Conservation (phyloP, 2,888 invertebrate genomes). For the Plebejus anna region DNA sequence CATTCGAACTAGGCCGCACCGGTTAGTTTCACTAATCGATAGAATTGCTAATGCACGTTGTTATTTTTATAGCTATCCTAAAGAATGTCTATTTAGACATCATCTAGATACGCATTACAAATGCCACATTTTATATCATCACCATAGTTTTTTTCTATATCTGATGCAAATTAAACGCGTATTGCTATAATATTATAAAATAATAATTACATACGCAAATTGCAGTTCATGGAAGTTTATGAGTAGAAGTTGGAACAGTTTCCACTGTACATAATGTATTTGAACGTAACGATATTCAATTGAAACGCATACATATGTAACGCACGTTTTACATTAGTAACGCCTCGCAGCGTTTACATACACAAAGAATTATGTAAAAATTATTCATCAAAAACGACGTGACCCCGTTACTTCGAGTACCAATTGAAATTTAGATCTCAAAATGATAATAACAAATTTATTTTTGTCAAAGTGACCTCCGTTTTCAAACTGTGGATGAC, state of each 20-base stretch:
- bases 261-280: constrained; percentile 11
- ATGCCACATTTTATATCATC: neutral
- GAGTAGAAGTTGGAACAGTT: constrained; percentile 3
- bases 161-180: neutral
- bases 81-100: neutral
- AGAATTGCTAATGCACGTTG: neutral
- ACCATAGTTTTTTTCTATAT: neutral
- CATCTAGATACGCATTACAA: neutral
- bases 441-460: constrained; percentile 70
- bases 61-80: neutral
- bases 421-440: constrained; percentile 71
- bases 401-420: constrained; percentile 71
- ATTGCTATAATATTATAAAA: neutral
- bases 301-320: constrained; percentile 10
- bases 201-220: neutral
- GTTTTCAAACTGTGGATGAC: constrained; percentile 53
- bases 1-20: neutral
- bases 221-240: neutral
- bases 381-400: constrained; percentile 60
- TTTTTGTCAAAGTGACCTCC: constrained; percentile 68
- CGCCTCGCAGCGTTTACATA: constrained; percentile 24
- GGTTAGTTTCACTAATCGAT: neutral
- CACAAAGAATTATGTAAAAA: constrained; percentile 61
- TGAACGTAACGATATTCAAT: constrained; percentile 10
- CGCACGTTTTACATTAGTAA: constrained; percentile 7